Evolutionary conservation across 2,888 invertebrate species (phyloP).

Genomic region (Melieria picta): DNA sequence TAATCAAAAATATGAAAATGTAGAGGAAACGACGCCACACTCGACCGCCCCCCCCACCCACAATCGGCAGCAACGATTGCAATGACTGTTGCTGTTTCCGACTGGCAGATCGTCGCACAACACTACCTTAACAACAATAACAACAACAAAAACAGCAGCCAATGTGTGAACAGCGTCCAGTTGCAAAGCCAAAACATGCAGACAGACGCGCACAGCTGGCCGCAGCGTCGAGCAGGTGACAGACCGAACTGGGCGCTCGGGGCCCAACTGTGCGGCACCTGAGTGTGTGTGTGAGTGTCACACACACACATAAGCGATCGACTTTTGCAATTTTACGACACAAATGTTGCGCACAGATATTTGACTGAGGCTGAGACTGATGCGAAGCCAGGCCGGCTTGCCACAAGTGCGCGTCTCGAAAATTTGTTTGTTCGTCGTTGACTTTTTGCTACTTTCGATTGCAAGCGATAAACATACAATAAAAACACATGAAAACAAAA

Average conservation of each 20-base stretch:
- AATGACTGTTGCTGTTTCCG: background rate
- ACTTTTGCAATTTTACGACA: too few species aligned
- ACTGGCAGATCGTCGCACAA: background rate
- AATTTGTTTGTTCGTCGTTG: too few species aligned
- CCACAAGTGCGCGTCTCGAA: constrained; percentile 1
- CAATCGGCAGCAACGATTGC: too few species aligned
- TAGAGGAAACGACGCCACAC: too few species aligned
- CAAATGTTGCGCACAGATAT: background rate
- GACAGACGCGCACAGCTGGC: too few species aligned
- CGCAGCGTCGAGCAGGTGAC: too few species aligned
- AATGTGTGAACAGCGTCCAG: background rate
- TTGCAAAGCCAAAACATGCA: background rate
- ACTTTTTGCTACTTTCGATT: constrained; percentile 8
- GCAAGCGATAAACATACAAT: constrained; percentile 16
- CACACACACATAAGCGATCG: too few species aligned
- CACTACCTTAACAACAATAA: background rate
- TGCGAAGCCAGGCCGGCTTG: background rate
- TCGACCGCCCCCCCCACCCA: too few species aligned
- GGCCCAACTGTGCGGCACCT: too few species aligned
- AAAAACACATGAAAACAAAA: background rate
- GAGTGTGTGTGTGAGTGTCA: too few species aligned
- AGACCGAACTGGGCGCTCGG: too few species aligned
- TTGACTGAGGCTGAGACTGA: background rate
- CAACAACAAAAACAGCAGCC: background rate
- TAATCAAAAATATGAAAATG: too few species aligned